Evolutionary conservation across 2,797 vertebrate genomes (phyloP).

Genomic region (Myoxocephalus aenaeus): DNA sequence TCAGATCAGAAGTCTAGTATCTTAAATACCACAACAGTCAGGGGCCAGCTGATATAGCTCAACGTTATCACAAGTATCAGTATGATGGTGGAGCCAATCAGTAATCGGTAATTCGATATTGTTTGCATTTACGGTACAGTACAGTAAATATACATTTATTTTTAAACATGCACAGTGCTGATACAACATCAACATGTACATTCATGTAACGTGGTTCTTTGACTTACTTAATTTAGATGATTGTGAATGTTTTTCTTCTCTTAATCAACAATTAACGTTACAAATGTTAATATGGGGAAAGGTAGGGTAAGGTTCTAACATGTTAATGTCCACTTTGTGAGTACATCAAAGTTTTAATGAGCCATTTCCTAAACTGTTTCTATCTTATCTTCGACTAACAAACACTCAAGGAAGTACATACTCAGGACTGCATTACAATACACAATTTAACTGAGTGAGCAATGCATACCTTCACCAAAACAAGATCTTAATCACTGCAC

Average conservation of each 20-base stretch:
- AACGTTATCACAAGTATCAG: conserved; percentile 5
- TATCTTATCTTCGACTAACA: background rate
- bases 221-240: background rate
- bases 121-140: conserved; percentile 7
- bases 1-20: conserved; percentile 6
- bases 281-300: background rate
- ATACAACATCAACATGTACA: background rate
- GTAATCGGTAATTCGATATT: conserved; percentile 47
- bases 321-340: background rate
- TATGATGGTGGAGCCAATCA: conserved; percentile 20
- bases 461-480: background rate
- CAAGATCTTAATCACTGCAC: background rate
- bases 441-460: background rate
- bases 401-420: background rate
- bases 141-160: background rate
- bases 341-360: background rate
- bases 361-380: background rate
- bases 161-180: background rate
- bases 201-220: background rate
- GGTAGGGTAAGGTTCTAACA: background rate
- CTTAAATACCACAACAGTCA: background rate
- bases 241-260: background rate
- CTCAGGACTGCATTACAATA: background rate
- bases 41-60: conserved; percentile 15
- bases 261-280: background rate